Conservation (phyloP, 1,140 invertebrate genomes). For the Sesamia nonagrioides region DNA sequence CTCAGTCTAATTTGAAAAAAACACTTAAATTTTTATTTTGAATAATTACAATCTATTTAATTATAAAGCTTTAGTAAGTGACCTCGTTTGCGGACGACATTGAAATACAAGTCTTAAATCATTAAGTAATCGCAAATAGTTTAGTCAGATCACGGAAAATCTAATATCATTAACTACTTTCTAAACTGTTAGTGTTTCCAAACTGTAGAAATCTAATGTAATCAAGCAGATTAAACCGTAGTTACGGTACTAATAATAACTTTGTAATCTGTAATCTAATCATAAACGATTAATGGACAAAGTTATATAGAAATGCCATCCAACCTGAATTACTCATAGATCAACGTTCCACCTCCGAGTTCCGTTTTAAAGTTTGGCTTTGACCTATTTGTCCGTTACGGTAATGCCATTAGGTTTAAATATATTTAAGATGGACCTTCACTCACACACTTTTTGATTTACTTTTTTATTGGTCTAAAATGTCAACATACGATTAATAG, state of each 20-base stretch:
- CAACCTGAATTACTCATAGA: conserved; percentile 31
- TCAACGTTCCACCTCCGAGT: conserved; percentile 20
- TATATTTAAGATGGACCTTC: neutral
- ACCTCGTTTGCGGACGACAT: too few species aligned
- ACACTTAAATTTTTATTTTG: too few species aligned
- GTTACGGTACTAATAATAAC: too few species aligned
- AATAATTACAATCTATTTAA: too few species aligned
- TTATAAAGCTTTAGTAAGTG: too few species aligned
- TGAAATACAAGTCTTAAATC: too few species aligned
- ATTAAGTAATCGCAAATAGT: too few species aligned
- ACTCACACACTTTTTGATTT: too few species aligned
- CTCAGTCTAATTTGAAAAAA: too few species aligned
- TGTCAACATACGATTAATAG: too few species aligned
- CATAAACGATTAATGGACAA: conserved; percentile 33
- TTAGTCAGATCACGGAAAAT: too few species aligned
- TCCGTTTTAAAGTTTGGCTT: conserved; percentile 15
- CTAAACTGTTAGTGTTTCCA: neutral
- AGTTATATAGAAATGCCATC: conserved; percentile 41
- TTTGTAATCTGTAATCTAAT: conserved; percentile 21
- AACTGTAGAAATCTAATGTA: neutral
- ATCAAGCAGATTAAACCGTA: neutral
- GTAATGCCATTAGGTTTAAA: conserved; percentile 4
- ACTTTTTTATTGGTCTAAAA: too few species aligned
- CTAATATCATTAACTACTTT: neutral
- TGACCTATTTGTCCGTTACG: conserved; percentile 34